phyloP scores from a whole-genome alignment of 2,113 vertebrate genomes.

The Origma solitaria region DNA sequence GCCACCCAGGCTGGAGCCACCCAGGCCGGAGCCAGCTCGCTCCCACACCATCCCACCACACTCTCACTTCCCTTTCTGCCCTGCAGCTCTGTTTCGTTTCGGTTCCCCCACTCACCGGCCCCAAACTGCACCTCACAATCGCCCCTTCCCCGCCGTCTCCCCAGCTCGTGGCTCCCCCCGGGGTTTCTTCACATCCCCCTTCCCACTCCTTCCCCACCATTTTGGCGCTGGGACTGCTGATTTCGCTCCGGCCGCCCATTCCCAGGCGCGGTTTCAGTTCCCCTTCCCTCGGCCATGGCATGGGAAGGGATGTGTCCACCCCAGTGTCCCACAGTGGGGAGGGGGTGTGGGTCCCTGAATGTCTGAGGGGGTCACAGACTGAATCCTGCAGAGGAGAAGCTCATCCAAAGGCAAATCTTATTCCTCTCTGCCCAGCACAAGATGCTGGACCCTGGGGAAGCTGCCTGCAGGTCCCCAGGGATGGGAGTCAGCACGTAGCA shows the following conservation, averaged over 20 bases:
- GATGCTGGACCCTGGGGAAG: background rate
- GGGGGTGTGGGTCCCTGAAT: accelerated
- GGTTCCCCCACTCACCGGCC: background rate
- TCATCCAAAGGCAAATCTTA: background rate
- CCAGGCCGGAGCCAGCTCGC: background rate
- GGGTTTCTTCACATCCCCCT: background rate
- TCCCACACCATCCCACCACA: background rate
- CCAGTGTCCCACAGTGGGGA: accelerated
- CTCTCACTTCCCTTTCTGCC: slow-evolving; percentile 50
- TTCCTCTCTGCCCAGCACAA: accelerated
- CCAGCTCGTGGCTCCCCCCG: background rate
- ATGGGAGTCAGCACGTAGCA: background rate
- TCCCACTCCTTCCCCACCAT: background rate
- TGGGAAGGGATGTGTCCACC: background rate
- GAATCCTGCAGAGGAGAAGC: background rate
- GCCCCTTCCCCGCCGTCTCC: background rate
- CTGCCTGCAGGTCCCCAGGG: background rate
- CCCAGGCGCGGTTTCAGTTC: background rate
- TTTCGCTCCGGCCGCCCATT: background rate
- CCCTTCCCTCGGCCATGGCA: background rate
- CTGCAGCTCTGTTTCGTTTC: background rate
- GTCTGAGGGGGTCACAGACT: background rate
- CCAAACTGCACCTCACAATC: background rate
- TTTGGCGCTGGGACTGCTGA: background rate
- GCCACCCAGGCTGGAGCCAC: background rate